These are phyloP conservation scores for Xanthia togata DNA, from an alignment of 2,888 invertebrate species.

Conservation along the genomic window DNA sequence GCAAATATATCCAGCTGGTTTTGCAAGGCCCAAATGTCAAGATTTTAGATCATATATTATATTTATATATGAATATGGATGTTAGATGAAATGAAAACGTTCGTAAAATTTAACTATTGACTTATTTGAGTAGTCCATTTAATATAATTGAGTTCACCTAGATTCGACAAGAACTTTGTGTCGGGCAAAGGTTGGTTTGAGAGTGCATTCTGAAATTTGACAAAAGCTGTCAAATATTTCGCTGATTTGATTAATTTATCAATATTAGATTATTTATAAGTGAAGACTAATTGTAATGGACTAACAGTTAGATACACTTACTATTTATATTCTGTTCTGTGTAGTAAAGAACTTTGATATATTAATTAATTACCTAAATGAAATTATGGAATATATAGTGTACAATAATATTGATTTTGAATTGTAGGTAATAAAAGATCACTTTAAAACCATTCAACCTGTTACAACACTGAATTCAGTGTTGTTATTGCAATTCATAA, in stretches of 20 bases:
- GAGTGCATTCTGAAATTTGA: background rate
- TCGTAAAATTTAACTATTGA: conserved; percentile 10
- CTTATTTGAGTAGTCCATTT: conserved; percentile 5
- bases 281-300: background rate
- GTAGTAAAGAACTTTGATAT: background rate
- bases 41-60: conserved; percentile 5
- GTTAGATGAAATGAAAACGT: conserved; percentile 16
- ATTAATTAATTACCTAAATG: background rate
- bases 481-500: background rate
- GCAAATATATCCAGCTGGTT: conserved; percentile 28
- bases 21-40: conserved; percentile 58
- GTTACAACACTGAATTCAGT: background rate
- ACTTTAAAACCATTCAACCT: background rate
- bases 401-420: background rate
- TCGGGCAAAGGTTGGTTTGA: background rate
- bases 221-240: background rate
- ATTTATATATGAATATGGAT: conserved; percentile 42
- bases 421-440: background rate
- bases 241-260: too few species aligned
- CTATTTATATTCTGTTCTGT: background rate
- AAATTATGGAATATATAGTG: background rate
- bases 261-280: background rate
- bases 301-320: background rate
- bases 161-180: background rate
- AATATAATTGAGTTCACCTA: conserved; percentile 30